These are phyloP conservation scores for Larimichthys polyactis DNA, from an alignment of 2,113 vertebrate genomes.

Conservation along the genomic window DNA sequence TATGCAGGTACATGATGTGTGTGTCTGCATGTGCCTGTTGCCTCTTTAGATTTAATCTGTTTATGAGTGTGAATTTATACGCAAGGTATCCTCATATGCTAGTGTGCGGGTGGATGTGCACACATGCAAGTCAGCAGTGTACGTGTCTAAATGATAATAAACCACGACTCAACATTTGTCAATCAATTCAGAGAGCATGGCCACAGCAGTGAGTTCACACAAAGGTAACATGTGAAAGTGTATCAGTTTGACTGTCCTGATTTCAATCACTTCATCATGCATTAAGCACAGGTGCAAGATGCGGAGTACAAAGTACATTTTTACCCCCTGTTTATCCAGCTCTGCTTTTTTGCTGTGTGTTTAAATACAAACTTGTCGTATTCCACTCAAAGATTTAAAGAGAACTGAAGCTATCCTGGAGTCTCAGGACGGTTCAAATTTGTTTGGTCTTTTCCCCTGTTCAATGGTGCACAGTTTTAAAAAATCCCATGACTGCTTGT, in stretches of 20 bases:
- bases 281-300: no score
- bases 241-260: background rate
- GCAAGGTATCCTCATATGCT: background rate
- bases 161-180: conserved; percentile 25
- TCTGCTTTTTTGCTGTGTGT: no score
- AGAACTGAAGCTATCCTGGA: background rate
- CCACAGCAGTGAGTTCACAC: conserved; percentile 11
- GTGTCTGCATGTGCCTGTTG: background rate
- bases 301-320: background rate
- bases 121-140: conserved; percentile 5
- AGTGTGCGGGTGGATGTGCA: background rate
- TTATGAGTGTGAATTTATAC: background rate
- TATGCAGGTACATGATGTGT: background rate
- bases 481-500: background rate
- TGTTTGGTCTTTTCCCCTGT: background rate
- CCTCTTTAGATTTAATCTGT: background rate
- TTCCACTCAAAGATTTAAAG: background rate
- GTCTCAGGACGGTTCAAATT: background rate
- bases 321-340: no score
- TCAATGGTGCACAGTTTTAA: background rate
- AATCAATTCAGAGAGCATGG: conserved; percentile 38
- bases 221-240: conserved; percentile 22
- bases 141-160: conserved; percentile 43
- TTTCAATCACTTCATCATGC: background rate
- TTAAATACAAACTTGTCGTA: background rate